Percentiles rank a stretch among this genome's conserved stretches.
Evolutionary conservation across 2,888 invertebrate genomes (phyloP).

Genomic region (Habrosyne pyritoides): DNA sequence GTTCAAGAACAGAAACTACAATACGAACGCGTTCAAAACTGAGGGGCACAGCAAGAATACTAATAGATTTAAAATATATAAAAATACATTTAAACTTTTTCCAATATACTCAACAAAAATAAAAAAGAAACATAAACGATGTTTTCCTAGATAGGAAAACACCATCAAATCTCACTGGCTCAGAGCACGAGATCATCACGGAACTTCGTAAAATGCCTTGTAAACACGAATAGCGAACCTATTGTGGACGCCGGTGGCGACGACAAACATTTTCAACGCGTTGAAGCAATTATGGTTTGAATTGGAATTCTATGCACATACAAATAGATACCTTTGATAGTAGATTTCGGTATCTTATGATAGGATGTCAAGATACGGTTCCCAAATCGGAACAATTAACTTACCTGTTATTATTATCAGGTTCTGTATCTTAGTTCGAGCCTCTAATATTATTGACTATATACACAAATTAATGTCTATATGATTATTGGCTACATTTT

Average conservation of each 20-base stretch:
- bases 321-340: background rate
- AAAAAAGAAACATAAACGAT: background rate
- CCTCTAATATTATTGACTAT: too few relatives aligned
- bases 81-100: background rate
- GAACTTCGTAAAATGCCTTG: background rate
- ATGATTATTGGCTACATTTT: background rate
- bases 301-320: background rate
- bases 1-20: too few relatives aligned
- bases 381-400: too few relatives aligned
- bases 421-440: too few relatives aligned
- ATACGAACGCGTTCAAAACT: too few relatives aligned
- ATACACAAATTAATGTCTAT: background rate
- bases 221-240: background rate
- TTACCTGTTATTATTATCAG: too few relatives aligned
- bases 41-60: too few relatives aligned
- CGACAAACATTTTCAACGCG: background rate
- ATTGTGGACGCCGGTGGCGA: background rate
- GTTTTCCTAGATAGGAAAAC: background rate
- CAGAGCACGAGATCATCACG: background rate
- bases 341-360: too few relatives aligned
- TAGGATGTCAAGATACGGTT: too few relatives aligned
- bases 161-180: conserved; percentile 1
- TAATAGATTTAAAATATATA: background rate
- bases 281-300: background rate
- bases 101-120: background rate